Evolutionary conservation across 2,888 invertebrate species (phyloP).

Genomic region (Spodoptera picta): DNA sequence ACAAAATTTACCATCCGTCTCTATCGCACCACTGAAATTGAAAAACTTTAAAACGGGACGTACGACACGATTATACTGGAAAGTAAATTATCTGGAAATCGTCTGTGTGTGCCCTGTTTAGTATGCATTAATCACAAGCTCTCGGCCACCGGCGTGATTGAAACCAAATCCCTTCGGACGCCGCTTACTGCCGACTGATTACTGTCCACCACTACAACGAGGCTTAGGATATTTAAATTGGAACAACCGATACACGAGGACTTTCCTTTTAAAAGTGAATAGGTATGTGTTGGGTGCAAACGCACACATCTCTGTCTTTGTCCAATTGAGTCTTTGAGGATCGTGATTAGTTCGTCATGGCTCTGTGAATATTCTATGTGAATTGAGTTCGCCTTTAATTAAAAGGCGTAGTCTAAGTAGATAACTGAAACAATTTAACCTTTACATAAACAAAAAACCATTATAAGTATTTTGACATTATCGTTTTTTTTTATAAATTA

Average conservation of each 20-base stretch:
- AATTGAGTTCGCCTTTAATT: constrained; percentile 43
- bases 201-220: constrained; percentile 71
- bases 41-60: constrained; percentile 49
- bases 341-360: constrained; percentile 37
- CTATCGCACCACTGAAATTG: constrained; percentile 29
- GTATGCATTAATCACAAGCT: constrained; percentile 86
- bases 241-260: constrained; percentile 59
- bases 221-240: constrained; percentile 83
- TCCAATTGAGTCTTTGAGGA: constrained; percentile 41
- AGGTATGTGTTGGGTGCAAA: constrained; percentile 3
- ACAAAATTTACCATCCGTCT: constrained; percentile 5
- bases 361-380: constrained; percentile 49
- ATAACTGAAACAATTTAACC: constrained; percentile 9
- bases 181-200: constrained; percentile 79
- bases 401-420: constrained; percentile 31
- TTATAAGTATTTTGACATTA: too few relatives aligned
- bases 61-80: constrained; percentile 53
- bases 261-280: constrained; percentile 49
- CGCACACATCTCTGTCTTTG: constrained; percentile 42
- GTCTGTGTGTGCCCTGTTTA: constrained; percentile 78
- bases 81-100: constrained; percentile 67
- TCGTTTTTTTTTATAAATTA: too few relatives aligned
- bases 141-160: constrained; percentile 81
- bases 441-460: too few relatives aligned
- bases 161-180: constrained; percentile 84